Conservation (phyloP, 2,888 invertebrate genomes). For the Tachina lurida region DNA sequence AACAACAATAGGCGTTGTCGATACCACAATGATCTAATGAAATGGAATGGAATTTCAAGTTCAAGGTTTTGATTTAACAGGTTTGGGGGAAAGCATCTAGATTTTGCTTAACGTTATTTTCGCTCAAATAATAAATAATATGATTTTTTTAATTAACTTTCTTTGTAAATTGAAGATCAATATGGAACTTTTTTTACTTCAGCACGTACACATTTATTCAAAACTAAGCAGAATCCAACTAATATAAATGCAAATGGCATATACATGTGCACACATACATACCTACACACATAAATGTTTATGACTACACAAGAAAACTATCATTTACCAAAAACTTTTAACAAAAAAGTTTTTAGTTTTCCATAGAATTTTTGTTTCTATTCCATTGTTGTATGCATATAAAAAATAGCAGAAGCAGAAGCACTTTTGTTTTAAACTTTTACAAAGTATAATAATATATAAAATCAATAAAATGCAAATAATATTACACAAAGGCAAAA, state of each 20-base stretch:
- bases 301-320: too few species aligned
- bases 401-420: too few species aligned
- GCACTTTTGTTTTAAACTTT: too few species aligned
- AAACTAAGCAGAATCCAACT: background rate
- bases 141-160: background rate
- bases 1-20: background rate
- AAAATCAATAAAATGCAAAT: too few species aligned
- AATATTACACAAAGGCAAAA: too few species aligned
- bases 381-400: too few species aligned
- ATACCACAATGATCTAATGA: background rate
- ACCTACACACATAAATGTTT: too few species aligned
- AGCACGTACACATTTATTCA: background rate
- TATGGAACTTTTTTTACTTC: background rate
- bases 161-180: background rate
- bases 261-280: too few species aligned
- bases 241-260: background rate
- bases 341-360: too few species aligned
- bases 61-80: background rate
- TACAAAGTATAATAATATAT: too few species aligned
- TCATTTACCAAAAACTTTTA: too few species aligned
- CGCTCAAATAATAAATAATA: background rate
- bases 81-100: background rate
- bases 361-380: too few species aligned
- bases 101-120: background rate
- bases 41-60: slow-evolving; percentile 15